Evolutionary conservation across 2,797 vertebrate species (phyloP).

Genomic region (Hirundo rustica): DNA sequence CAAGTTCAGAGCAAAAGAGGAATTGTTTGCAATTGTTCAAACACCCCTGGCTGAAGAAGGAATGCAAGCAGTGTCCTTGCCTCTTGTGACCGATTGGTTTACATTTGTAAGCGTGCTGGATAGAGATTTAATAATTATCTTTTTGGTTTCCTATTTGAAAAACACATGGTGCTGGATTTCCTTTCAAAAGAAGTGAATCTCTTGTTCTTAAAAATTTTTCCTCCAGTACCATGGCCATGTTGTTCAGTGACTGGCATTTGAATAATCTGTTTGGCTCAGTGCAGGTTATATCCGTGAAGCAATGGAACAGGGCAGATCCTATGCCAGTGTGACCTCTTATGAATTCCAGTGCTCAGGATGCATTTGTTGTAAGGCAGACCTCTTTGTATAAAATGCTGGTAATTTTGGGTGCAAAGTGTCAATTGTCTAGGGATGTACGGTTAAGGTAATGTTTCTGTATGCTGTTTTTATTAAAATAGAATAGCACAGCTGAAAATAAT

Average conservation of each 20-base stretch:
- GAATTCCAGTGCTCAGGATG: not conserved
- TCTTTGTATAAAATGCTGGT: not conserved
- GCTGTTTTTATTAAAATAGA: not conserved
- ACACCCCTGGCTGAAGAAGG: not conserved
- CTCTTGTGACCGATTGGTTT: not conserved
- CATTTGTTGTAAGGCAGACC: not conserved
- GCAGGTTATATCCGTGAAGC: not conserved
- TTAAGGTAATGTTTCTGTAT: rapidly evolving
- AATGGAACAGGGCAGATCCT: not conserved
- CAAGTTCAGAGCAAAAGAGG: not conserved
- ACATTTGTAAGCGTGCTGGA: rapidly evolving
- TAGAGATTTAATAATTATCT: not conserved
- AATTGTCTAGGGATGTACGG: not conserved
- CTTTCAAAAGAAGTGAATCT: not conserved
- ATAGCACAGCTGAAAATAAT: not conserved
- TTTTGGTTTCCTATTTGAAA: not conserved
- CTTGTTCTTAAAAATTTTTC: not conserved
- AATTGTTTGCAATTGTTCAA: not conserved
- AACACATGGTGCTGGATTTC: not conserved
- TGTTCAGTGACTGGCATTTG: not conserved
- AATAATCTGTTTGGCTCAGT: not conserved
- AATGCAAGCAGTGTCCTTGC: not conserved
- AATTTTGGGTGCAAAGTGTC: not conserved
- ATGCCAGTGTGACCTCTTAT: not conserved
- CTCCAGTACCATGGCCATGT: not conserved